These are phyloP conservation scores for Strigamia crassipes DNA, from an alignment of 2,888 invertebrate species.

Conservation along the genomic window DNA sequence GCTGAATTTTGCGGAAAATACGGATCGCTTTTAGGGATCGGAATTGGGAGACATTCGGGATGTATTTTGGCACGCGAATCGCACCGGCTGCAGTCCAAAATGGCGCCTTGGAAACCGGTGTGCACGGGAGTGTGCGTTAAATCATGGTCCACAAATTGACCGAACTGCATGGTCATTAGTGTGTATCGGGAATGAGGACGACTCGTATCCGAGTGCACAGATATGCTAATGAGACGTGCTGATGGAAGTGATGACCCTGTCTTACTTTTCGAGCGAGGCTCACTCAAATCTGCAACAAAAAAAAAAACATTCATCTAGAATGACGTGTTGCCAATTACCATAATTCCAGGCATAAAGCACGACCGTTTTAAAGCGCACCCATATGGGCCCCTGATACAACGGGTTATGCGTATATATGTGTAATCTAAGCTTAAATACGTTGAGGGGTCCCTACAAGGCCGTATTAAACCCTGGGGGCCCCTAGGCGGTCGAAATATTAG, in stretches of 20 bases:
- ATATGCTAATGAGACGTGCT: constrained; percentile 81
- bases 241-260: constrained; percentile 81
- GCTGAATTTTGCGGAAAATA: constrained; percentile 82
- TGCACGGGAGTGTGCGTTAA: constrained; percentile 88
- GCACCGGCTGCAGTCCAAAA: constrained; percentile 86
- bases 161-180: constrained; percentile 92
- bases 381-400: too few species aligned
- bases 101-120: constrained; percentile 79
- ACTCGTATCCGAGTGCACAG: constrained; percentile 89
- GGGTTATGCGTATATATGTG: too few species aligned
- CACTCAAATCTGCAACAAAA: constrained; percentile 69
- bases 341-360: too few species aligned
- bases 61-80: constrained; percentile 86
- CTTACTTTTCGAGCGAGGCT: constrained; percentile 74
- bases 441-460: too few species aligned
- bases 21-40: constrained; percentile 84
- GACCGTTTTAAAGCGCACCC: too few species aligned
- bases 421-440: too few species aligned
- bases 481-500: too few species aligned
- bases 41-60: constrained; percentile 91
- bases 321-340: too few species aligned
- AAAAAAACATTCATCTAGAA: constrained; percentile 41
- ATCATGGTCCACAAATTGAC: constrained; percentile 91
- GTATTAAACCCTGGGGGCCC: too few species aligned
- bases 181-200: constrained; percentile 86